Conservation (phyloP, 2,888 invertebrate genomes). For the Sipunculus nudus region DNA sequence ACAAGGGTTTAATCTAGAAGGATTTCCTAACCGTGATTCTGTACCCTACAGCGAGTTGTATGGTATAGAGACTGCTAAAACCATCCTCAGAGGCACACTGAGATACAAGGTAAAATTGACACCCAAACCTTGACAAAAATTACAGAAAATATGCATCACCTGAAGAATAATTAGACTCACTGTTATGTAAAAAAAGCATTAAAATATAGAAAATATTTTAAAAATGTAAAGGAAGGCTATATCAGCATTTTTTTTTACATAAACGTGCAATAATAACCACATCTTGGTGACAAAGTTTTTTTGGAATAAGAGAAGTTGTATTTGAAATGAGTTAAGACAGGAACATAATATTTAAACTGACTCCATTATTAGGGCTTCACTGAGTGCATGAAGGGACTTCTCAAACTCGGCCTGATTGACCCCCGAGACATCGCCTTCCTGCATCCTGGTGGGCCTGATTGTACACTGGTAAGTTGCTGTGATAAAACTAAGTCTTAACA, state of each 20-base stretch:
- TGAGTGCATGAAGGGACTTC: conserved; percentile 86
- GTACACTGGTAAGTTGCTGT: conserved; percentile 83
- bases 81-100: conserved; percentile 91
- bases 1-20: conserved; percentile 95
- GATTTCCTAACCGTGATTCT: conserved; percentile 96
- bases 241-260: too few species aligned
- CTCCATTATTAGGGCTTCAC: conserved; percentile 87
- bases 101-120: conserved; percentile 79
- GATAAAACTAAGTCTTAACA: not conserved
- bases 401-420: conserved; percentile 87
- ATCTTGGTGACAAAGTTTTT: too few species aligned
- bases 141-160: too few species aligned
- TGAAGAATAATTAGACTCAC: too few species aligned
- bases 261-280: too few species aligned
- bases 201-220: not conserved
- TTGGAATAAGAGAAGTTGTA: too few species aligned
- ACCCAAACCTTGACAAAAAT: not conserved
- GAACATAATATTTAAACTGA: too few species aligned
- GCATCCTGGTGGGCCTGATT: conserved; percentile 93
- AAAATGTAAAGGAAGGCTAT: too few species aligned
- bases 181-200: not conserved
- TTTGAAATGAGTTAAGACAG: too few species aligned
- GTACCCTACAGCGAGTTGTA: conserved; percentile 87
- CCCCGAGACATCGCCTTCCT: conserved; percentile 85
- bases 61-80: conserved; percentile 82